Evolutionary conservation across 1,140 invertebrate species (phyloP).

Genomic region (Zaprionus davidi): DNA sequence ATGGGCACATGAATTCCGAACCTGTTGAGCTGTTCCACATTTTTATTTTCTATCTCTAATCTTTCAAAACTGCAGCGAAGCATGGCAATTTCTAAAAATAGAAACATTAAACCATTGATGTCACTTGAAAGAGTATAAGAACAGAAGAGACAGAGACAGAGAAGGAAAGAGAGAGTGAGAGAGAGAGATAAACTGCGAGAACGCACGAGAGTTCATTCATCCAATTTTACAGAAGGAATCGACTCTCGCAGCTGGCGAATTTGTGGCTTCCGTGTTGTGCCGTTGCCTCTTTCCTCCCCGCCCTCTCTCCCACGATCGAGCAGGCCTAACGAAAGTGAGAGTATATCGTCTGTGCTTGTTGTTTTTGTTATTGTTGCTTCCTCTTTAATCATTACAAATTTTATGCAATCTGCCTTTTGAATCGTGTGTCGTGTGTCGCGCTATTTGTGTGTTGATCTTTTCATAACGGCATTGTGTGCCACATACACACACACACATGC

Average conservation of each 20-base stretch:
- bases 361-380: constrained; percentile 33
- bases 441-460: constrained; percentile 59
- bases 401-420: constrained; percentile 74
- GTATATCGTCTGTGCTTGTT: constrained; percentile 23
- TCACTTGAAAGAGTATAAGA: constrained; percentile 55
- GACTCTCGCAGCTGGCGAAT: constrained; percentile 4
- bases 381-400: constrained; percentile 79
- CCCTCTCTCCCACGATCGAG: neutral
- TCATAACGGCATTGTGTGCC: constrained; percentile 51
- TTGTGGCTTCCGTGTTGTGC: constrained; percentile 65
- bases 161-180: neutral
- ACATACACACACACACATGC: neutral
- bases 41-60: neutral
- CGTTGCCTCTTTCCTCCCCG: constrained; percentile 29
- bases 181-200: neutral
- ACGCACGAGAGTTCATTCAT: constrained; percentile 68
- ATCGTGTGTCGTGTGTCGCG: constrained; percentile 5
- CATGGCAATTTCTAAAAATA: constrained; percentile 63
- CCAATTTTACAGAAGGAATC: constrained; percentile 28
- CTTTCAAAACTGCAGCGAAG: neutral
- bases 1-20: neutral
- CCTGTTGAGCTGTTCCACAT: neutral
- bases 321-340: constrained; percentile 66
- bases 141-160: neutral
- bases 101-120: constrained; percentile 67